Evolutionary conservation across 2,888 invertebrate genomes (phyloP), one percentile per base, ranked within the genome.

Genomic region (Andrena dorsata): DNA sequence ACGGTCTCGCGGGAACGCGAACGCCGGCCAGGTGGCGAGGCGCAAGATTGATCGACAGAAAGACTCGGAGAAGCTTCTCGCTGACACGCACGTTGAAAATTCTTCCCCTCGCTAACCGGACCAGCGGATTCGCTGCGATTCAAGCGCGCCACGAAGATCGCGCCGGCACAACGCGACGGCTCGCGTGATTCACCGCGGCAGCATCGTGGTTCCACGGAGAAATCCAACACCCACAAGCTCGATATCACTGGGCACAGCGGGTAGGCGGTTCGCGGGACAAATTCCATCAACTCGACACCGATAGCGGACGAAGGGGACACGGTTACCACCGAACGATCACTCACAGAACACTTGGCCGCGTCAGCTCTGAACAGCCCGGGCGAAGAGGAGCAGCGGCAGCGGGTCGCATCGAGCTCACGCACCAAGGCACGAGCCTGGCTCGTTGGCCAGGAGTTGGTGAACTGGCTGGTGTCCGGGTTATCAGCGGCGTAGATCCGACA

Each of bases 401-500:
- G 66, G 71, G 77, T 32, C 65, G 69, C 56, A 61, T 53, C 70
- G 51, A 71, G 26, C 63, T 58, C n/a, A 28, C 60, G 10, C 13
- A 4, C 23, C n/a, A 16, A 16, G 72, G 41, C 63, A 63, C 49
- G 30, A 49, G 61, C 49, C 71, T 20, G 20, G 32, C 51, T 53
- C 47, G 49, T 53, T 3, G 13, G 26, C 47, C n/a, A n/a, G 65
- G 68, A 65, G 58, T 81, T 10, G 74, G 60, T 60, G 80, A 70
- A 80, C 65, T 56, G 56, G 8, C n/a, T 8, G 53, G 66, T 72
- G 80, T 65, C 41, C 65, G 28, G 81, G 75, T 82, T 82, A 81
- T 81, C 82, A 49, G 56, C 26, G 41, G 35, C 30, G 69, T 53
- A 66, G 75, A 82, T 81, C 81, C 82, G 81, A 71, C 65, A 72